A percentile compares a stretch with the other conserved stretches of the same genome.
These are phyloP conservation scores for Salvelinus sp. DNA, from an alignment of 2,113 vertebrate genomes.

Conservation along the genomic window DNA sequence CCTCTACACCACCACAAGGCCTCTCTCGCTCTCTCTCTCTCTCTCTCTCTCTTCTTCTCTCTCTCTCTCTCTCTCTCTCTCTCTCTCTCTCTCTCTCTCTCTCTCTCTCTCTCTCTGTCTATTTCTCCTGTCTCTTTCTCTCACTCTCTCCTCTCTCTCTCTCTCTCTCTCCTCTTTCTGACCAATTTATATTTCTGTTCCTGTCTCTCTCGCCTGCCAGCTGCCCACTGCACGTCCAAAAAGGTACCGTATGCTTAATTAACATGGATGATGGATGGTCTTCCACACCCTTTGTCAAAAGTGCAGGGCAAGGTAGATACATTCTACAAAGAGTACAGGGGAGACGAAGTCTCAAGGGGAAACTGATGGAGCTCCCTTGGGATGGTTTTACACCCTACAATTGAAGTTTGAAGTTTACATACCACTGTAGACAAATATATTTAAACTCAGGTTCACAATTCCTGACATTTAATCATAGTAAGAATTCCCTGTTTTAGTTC, in stretches of 20 bases:
- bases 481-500: no score
- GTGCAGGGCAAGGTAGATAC: not conserved
- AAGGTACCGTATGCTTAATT: not conserved
- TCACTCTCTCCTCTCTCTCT: no score
- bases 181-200: constrained; percentile 17
- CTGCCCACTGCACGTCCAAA: not conserved
- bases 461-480: no score
- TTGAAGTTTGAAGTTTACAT: no score
- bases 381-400: no score
- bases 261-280: not conserved
- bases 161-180: not conserved
- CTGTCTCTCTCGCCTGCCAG: constrained; percentile 1
- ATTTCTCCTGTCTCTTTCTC: no score
- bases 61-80: no score
- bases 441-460: no score
- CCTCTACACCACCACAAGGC: not conserved
- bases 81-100: no score
- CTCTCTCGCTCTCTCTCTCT: not conserved
- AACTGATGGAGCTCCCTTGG: not conserved
- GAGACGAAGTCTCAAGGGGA: not conserved
- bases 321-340: not conserved
- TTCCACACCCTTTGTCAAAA: not conserved
- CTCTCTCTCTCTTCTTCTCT: no score
- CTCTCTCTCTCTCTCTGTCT: no score
- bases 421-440: no score